Base-by-base conservation (phyloP, 2,888 invertebrate species). In the Drosophila mercatorum region DNA sequence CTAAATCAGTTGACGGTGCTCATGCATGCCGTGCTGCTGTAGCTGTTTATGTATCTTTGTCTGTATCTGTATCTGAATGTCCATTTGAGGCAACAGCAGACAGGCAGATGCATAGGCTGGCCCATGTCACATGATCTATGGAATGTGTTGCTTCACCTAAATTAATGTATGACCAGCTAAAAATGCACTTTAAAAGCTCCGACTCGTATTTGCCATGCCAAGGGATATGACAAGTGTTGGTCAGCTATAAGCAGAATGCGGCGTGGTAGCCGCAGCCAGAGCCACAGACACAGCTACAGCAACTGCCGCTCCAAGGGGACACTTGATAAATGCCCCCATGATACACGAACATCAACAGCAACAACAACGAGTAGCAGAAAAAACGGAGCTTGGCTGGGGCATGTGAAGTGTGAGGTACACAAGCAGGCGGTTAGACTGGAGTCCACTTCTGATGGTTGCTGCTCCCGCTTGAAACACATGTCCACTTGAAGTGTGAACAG, bases 181-280 rank as follows among this genome's bases (percentile, higher is more conserved):
- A 63, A 60, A 36, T 47, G 43, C 68, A 52, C 67, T 81, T 78
- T 64, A 56, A 69, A 83, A 73, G 28, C 59, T 55, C 59, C 66
- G 59, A 5, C 40, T 34, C 34, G 70, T 61, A 80, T 72, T 59
- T 53, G 61, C 68, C 71, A 67, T 60, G 53, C 51, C 65, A 41
- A 56, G 63, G 55, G 67, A 65, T 73, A 69, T 86, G 83, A 75
- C 72, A 76, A 87, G 82, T 76, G 81, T 71, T 59, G 81, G 76
- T 79, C 89, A 87, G 60, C 75, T 77, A 68, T 65, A 80, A 83
- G 80, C 72, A 70, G 72, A 67, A 74, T 65, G 68, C 60, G 46
- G 63, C 58, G 41, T 6, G 57, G 31, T 7, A 2, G 31, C 28
- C 28, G 34, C 34, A 40, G 36, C 43, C 38, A 40, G 31, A 67